These are phyloP conservation scores for Oreochromis aureus DNA, from an alignment of 2,113 vertebrate species.

Conservation along the genomic window DNA sequence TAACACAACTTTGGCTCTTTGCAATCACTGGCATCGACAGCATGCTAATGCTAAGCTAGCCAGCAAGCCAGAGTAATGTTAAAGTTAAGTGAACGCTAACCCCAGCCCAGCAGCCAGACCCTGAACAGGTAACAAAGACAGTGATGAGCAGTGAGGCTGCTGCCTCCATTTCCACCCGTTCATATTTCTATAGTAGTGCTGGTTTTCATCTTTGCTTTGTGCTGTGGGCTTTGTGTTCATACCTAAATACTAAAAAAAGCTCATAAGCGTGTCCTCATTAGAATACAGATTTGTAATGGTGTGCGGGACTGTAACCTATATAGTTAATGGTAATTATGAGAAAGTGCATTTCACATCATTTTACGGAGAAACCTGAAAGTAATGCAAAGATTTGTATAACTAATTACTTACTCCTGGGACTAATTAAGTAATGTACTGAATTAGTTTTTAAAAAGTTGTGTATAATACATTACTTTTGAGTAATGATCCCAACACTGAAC, in stretches of 20 bases:
- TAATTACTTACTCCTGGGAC: background rate
- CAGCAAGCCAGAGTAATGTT: background rate
- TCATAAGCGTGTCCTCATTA: rapidly evolving
- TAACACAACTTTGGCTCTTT: background rate
- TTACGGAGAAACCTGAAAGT: background rate
- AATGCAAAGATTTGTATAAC: background rate
- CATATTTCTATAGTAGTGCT: background rate
- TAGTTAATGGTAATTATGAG: background rate
- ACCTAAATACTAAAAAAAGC: background rate
- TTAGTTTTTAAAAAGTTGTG: background rate
- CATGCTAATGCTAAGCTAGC: background rate
- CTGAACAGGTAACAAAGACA: background rate
- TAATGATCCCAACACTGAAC: background rate
- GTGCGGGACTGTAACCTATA: background rate
- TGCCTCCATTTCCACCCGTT: rapidly evolving
- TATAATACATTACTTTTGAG: background rate
- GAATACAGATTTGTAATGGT: background rate
- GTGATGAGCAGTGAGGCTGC: background rate
- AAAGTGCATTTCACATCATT: rapidly evolving
- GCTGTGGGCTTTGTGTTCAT: background rate
- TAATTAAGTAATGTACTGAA: background rate
- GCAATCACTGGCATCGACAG: background rate
- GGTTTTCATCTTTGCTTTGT: background rate
- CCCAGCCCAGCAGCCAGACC: background rate
- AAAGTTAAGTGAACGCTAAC: background rate